Evolutionary conservation across 2,797 vertebrate species (phyloP).

Genomic region (Chiroxiphia lanceolata): DNA sequence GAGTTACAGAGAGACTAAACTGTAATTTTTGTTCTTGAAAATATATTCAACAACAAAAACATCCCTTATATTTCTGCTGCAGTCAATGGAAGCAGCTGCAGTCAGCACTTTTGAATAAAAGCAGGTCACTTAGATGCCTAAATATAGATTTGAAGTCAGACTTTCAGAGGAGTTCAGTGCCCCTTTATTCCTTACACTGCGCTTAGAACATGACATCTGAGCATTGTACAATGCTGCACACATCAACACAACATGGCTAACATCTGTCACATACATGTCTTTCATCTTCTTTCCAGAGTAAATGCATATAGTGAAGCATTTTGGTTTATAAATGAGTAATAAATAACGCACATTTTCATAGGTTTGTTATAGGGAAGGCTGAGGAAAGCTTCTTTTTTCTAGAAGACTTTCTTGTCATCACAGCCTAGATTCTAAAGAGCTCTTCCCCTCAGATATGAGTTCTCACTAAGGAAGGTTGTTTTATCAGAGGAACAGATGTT

Average conservation of each 20-base stretch:
- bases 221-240: background rate
- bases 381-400: background rate
- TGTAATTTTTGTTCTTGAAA: background rate
- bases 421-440: background rate
- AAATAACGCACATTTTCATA: background rate
- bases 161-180: background rate
- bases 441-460: background rate
- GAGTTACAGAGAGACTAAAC: background rate
- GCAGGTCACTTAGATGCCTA: constrained; percentile 36
- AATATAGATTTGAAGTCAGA: constrained; percentile 50
- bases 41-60: background rate
- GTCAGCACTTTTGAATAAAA: constrained; percentile 49
- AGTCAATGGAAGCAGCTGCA: constrained; percentile 16
- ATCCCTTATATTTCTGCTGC: background rate
- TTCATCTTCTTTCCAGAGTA: background rate
- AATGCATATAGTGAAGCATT: background rate
- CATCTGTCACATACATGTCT: background rate
- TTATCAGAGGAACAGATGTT: background rate
- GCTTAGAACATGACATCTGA: background rate
- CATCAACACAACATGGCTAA: background rate
- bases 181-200: background rate
- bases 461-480: background rate
- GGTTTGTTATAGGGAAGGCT: background rate
- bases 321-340: background rate
- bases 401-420: background rate